Evolutionary conservation across 2,797 vertebrate species (phyloP).

Genomic region (Lophius americanus): DNA sequence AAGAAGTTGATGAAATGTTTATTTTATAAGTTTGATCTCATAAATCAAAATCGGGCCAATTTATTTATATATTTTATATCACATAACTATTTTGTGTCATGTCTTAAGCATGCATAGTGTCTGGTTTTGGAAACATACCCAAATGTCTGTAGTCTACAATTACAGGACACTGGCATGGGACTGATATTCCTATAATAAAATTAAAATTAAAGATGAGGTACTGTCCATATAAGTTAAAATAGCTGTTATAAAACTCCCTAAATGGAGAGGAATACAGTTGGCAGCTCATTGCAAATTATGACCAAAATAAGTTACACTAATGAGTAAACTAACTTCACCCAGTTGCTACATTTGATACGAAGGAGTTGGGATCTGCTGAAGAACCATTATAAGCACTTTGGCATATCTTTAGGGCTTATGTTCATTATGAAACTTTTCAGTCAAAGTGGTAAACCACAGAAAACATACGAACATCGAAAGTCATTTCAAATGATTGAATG

Average conservation of each 20-base stretch:
- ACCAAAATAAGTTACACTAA: conserved; percentile 56
- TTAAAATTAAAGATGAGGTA: conserved; percentile 44
- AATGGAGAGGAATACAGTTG: conserved; percentile 47
- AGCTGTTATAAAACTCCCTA: conserved; percentile 25
- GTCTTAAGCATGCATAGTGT: conserved; percentile 3
- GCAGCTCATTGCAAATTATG: conserved; percentile 38
- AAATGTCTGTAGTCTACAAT: conserved; percentile 33
- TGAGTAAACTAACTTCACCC: conserved; percentile 41
- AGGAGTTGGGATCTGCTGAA: conserved; percentile 11
- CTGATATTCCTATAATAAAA: conserved; percentile 51
- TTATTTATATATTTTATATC: conserved; percentile 6
- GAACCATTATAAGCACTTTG: neutral
- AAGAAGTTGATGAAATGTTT: neutral
- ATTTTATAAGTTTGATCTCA: neutral
- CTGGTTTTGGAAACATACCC: conserved; percentile 27
- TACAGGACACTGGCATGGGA: conserved; percentile 26
- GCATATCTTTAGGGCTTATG: neutral
- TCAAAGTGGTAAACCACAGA: neutral
- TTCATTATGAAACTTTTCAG: neutral
- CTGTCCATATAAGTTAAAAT: conserved; percentile 26
- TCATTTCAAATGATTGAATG: neutral
- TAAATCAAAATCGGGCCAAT: neutral
- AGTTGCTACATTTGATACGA: conserved; percentile 37
- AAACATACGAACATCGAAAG: neutral
- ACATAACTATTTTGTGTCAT: neutral